Evolutionary conservation across 2,888 invertebrate genomes (phyloP), one percentile per base, ranked within the genome.

Genomic region (Chesias legatella): DNA sequence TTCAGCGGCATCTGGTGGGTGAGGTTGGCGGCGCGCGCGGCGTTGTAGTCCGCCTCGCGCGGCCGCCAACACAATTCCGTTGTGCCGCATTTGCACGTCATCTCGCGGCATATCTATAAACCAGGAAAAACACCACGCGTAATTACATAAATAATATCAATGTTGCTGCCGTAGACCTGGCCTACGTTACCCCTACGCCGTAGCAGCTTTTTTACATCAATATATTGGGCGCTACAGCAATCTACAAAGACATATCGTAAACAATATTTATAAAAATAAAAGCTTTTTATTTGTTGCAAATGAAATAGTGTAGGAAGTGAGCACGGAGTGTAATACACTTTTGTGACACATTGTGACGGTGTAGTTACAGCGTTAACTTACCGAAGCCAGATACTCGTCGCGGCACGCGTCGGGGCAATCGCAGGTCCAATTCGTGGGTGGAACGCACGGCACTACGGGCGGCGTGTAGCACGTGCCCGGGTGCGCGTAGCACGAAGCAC

Each of bases 371-470:
- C 28, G 6, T 8, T 20, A 29, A 48, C 73, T 60, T 1, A 86
- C 86, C 48, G 84, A 72, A 1, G 85, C 82, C 1, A 86, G 60
- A 45, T 85, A 84, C 44, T 84, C 76, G 48, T 85, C 84, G 17
- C 79, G 68, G 51, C 79, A 79, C 1, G 71, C 44, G 55, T 83
- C 82, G 0, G 77, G 73, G 29, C 66, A 73, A 43, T 73, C 75
- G 50, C 77, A 74, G 21, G 76, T 77, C 83, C 84, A 85, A 58
- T 76, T 75, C 34, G 66, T 56, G 20, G 83, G 83, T 23, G 81
- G 81, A 38, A 67, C 72, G 63, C 82, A 83, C 2, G 83, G 81
- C 37, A 61, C 57, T 0, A 31, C 20, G 1, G 77, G 78, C 24
- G 67, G 67, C 28, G 63, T 45, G 65, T 50, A 75, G 57, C 84